Percentiles rank a stretch among this genome's conserved stretches.
Conservation (phyloP, 1,140 invertebrate genomes). For the Phenacoccus solenopsis region DNA sequence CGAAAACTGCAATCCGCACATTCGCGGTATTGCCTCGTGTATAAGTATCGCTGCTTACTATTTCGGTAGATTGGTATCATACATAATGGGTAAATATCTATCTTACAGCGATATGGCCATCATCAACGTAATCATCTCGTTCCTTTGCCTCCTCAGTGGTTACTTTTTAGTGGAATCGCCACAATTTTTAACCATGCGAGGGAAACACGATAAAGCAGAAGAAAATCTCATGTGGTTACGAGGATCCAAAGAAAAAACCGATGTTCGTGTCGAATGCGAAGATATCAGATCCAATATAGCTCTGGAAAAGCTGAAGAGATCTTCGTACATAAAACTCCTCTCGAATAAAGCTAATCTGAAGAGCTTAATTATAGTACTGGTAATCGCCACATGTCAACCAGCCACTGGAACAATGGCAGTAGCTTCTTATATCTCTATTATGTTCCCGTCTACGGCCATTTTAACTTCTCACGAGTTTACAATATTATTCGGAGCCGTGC, state of each 20-base stretch:
- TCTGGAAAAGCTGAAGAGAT: not conserved
- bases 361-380: not conserved
- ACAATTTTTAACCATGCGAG: conserved; percentile 46
- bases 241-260: conserved; percentile 26
- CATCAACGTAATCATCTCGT: conserved; percentile 35
- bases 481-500: not conserved
- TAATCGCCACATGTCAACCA: not conserved
- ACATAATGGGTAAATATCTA: conserved; percentile 57
- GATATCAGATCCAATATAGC: not conserved
- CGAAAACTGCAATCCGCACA: conserved; percentile 28
- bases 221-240: conserved; percentile 51
- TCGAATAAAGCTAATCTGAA: not conserved
- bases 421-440: not conserved
- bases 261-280: not conserved
- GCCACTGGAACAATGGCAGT: not conserved
- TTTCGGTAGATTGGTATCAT: conserved; percentile 63
- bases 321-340: not conserved
- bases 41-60: conserved; percentile 65
- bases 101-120: conserved; percentile 52
- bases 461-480: not conserved
- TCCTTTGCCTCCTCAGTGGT: conserved; percentile 35
- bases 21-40: conserved; percentile 40
- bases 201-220: conserved; percentile 46
- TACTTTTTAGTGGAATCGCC: conserved; percentile 60
- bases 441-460: not conserved